Conservation (phyloP, 2,113 vertebrate species). For the Cettia cetti region DNA sequence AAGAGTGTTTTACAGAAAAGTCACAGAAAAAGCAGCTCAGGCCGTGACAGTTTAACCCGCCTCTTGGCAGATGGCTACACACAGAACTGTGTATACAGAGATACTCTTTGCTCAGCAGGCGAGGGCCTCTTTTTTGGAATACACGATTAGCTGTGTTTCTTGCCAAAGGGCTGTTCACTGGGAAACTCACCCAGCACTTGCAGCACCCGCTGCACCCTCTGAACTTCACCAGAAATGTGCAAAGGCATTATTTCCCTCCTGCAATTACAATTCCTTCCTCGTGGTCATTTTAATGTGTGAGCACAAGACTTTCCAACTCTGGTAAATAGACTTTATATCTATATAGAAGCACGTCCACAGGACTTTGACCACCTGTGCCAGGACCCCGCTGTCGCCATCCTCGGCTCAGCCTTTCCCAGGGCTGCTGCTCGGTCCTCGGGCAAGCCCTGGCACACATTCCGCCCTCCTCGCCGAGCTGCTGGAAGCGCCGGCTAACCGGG, state of each 20-base stretch:
- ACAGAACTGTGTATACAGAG: not conserved
- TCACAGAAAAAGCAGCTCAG: not conserved
- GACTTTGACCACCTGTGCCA: not conserved
- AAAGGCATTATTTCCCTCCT: not conserved
- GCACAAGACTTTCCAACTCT: not conserved
- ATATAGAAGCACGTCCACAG: accelerated
- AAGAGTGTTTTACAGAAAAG: not conserved
- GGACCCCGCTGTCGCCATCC: accelerated
- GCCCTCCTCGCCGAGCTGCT: accelerated
- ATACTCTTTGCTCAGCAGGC: not conserved
- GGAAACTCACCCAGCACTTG: not conserved
- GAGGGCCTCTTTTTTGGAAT: conserved; percentile 21
- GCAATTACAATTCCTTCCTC: not conserved
- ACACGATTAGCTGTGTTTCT: not conserved
- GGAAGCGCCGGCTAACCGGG: not conserved
- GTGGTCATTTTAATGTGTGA: accelerated
- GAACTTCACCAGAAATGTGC: not conserved
- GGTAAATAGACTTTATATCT: not conserved
- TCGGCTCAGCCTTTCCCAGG: not conserved
- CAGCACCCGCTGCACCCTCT: not conserved
- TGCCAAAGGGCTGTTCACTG: not conserved
- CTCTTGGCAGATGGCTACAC: not conserved
- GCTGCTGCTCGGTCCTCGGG: not conserved
- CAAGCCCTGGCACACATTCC: not conserved
- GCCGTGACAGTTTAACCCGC: not conserved